phyloP scores from a whole-genome alignment of 2,113 vertebrate genomes.

The Pangasianodon gigas region DNA sequence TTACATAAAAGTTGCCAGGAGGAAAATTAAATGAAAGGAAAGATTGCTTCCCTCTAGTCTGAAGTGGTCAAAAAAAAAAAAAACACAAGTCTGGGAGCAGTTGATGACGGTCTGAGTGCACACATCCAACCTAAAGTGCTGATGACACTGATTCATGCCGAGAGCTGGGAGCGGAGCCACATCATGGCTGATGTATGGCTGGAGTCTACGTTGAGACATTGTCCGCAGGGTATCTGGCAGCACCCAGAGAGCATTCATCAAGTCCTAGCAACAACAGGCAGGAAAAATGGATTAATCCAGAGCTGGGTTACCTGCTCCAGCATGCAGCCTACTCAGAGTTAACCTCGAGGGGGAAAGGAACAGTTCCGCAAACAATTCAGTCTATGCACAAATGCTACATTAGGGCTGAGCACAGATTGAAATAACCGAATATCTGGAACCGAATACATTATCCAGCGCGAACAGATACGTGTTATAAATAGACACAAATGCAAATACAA shows the following conservation, averaged over 20 bases:
- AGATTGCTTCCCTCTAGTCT: constrained; percentile 48
- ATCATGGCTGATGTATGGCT: background rate
- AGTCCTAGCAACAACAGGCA: constrained; percentile 3
- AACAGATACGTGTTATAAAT: background rate
- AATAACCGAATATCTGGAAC: background rate
- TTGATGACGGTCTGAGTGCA: background rate
- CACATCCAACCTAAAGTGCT: background rate
- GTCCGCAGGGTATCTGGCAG: constrained; percentile 30
- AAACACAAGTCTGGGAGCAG: background rate
- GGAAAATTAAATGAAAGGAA: constrained; percentile 57
- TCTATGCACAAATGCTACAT: background rate
- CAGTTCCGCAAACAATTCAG: background rate
- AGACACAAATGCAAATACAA: background rate
- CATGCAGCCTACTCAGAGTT: constrained; percentile 25
- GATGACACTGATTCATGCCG: background rate
- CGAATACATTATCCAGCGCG: background rate
- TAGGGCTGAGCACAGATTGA: background rate
- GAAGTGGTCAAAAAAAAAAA: background rate
- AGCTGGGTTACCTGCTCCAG: constrained; percentile 45
- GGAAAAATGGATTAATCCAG: background rate
- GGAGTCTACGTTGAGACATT: background rate
- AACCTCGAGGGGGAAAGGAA: background rate
- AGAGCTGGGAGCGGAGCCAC: background rate
- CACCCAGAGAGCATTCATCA: constrained; percentile 20
- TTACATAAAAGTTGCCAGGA: constrained; percentile 54